Evolutionary conservation across 1,140 invertebrate genomes (phyloP), one percentile per base, ranked within the genome.

Genomic region (Acromyrmex echinatior): DNA sequence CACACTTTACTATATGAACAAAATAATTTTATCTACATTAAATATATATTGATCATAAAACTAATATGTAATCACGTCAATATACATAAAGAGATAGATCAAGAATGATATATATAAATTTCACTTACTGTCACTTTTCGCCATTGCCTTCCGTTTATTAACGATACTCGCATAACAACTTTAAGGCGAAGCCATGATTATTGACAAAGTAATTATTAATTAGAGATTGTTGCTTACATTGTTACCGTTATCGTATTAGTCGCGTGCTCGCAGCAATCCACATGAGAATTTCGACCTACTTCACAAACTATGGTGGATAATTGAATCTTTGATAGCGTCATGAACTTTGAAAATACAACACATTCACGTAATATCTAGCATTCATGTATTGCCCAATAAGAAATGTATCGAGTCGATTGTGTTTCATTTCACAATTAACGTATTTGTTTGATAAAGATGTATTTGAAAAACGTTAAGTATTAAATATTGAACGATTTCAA

Each of bases 301-400:
- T 86, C 66, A 56, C 39, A 58, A 86, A 70, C 81, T 78, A 58
- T n/a, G 51, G 25, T 7, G 25, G 53, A 21, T 88, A 88, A 89
- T 89, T 88, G 81, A 80, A 89, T 89, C 88, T 86, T 88, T 88
- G 87, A 88, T 89, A 77, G n/a, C 1, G 60, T 73, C 77, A 31
- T 25, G 12, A 73, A 80, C 68, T 88, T 76, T 51, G 58, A 28
- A 85, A 86, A 86, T 45, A 62, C 60, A 49, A 5, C 12, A 49
- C n/a, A 14, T 80, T 21, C 18, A 45, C 10, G 45, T 56, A 53
- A 76, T 86, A 39, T 68, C 56, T 9, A 53, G 53, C 21, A 18
- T 81, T 80, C 5, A 18, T 21, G 51, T 16, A n/a, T 62, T 51
- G 56, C 35, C 4, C 56, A 18, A 63, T 62, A 39, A 84, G 58